Evolutionary conservation across 2,797 vertebrate species (phyloP), one percentile per base, ranked within the genome.

Genomic region (Sebastolobus alascanus): DNA sequence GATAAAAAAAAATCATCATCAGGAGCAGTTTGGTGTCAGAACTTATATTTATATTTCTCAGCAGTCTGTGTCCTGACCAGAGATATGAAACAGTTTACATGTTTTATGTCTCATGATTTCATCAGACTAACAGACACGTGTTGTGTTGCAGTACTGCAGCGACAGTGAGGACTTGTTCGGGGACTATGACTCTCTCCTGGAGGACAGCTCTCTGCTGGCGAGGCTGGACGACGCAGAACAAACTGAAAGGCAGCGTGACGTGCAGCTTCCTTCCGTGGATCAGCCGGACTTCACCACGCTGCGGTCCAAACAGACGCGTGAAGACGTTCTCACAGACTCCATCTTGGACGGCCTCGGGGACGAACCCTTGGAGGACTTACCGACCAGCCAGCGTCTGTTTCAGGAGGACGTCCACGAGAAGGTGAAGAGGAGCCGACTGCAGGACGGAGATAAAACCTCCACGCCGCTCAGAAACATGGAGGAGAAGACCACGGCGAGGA

Each of bases 141-240:
- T 54, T 35, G 29, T 68, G 52, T 87, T 22, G 2, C 91, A 99
- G 98, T 93, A 66, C 72, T 95, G 85, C 88, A 94, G 95, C 3
- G 96, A 97, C 1, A 95, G 94, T 9, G 98, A 98, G 76, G 98
- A 99, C 69, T 76, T 99, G 59, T 99, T 99, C 73, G 97, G 95
- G 0, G 96, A 95, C 81, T 97, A 97, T 52, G 97, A 98, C 87
- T 97, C 97, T 87, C 94, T 98, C 83, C 92, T 87, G 72, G 96
- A 93, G 56, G 96, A 96, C 35, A 83, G 94, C 71, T 97, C 97
- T 3, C 79, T 98, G 40, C 79, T 98, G 9, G 96, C 94, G 2
- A 95, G 96, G 61, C 89, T 97, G 74, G 96, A 97, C 27, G 85
- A 93, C 2, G 76, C 91, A 7, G 97, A 98, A 37, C 88, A 94